Evolutionary conservation across 1,140 invertebrate species (phyloP).

Genomic region (Anthonomus grandis): DNA sequence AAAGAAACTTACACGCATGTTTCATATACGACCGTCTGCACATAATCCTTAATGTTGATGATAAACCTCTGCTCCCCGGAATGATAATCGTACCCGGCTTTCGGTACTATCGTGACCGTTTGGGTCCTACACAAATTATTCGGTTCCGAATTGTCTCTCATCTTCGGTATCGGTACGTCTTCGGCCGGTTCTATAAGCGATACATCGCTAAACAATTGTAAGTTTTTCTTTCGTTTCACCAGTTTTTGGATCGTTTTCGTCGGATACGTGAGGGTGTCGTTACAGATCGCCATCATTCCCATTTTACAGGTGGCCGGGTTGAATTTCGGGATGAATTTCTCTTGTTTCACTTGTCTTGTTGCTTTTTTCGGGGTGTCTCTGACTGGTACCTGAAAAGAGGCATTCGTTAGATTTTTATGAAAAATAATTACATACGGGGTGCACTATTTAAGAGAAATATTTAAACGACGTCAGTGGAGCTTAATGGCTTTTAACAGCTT

Average conservation of each 20-base stretch:
- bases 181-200: constrained; percentile 27
- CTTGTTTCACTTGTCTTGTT: not conserved
- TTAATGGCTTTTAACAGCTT: no score
- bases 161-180: constrained; percentile 2
- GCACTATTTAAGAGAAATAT: no score
- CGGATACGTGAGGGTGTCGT: constrained; percentile 26
- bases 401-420: no score
- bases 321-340: constrained; percentile 17
- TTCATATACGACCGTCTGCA: constrained; percentile 32
- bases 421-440: no score
- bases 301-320: constrained; percentile 2
- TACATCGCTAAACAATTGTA: constrained; percentile 22
- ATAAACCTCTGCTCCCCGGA: constrained; percentile 27
- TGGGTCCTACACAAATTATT: constrained; percentile 30
- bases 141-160: constrained; percentile 9
- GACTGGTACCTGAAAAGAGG: constrained; percentile 12
- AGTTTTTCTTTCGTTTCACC: constrained; percentile 23
- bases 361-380: constrained; percentile 2
- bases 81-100: constrained; percentile 24
- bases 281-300: constrained; percentile 15
- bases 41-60: constrained; percentile 28
- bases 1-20: constrained; percentile 34
- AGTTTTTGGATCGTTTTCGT: constrained; percentile 27
- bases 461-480: no score
- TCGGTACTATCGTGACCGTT: constrained; percentile 27